Evolutionary conservation across 2,113 vertebrate species (phyloP).

Genomic region (Gallinago media): DNA sequence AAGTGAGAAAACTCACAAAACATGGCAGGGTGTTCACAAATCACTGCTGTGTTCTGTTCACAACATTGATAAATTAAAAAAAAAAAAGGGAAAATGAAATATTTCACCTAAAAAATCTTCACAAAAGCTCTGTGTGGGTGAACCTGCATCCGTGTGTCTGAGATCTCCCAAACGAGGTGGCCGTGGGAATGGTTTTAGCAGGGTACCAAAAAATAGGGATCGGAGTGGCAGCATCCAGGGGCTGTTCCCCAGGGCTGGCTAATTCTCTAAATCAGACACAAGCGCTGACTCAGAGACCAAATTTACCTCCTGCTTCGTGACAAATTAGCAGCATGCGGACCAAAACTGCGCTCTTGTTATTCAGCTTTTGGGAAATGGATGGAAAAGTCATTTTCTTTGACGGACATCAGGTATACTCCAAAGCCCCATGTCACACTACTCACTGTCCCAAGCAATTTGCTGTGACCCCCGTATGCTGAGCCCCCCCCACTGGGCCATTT

Average conservation of each 20-base stretch:
- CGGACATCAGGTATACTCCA: not conserved
- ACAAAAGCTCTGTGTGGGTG: accelerated
- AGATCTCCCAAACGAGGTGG: accelerated
- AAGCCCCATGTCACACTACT: not conserved
- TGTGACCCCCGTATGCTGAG: not conserved
- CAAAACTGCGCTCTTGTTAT: accelerated
- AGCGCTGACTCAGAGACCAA: not conserved
- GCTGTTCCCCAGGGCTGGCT: not conserved
- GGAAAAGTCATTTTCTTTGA: not conserved
- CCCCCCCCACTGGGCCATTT: not conserved
- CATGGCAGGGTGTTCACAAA: not conserved
- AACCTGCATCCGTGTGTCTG: accelerated
- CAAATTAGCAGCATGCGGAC: not conserved
- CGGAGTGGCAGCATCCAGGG: accelerated
- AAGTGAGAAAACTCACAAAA: not conserved
- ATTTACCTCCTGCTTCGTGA: not conserved
- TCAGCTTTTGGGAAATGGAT: not conserved
- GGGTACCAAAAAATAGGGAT: not conserved
- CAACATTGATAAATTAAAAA: not conserved
- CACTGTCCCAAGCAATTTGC: accelerated
- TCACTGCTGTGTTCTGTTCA: not conserved
- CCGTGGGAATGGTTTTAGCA: not conserved
- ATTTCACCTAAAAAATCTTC: not conserved
- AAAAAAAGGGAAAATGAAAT: not conserved
- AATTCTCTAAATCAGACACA: not conserved